These are phyloP conservation scores for Pseudopipra pipra DNA, from an alignment of 2,113 vertebrate species.

Conservation along the genomic window DNA sequence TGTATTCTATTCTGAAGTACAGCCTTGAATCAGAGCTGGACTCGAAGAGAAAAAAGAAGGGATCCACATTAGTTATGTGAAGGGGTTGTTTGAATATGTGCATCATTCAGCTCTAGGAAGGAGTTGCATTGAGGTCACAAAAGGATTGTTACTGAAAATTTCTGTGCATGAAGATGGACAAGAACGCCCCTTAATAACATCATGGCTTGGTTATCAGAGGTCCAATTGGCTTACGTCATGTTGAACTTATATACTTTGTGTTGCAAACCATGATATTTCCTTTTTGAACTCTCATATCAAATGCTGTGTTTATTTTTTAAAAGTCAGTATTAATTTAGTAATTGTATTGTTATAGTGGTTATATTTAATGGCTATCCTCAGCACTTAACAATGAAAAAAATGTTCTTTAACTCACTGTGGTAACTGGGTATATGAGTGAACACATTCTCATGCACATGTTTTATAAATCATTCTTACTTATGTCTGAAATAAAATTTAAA, in stretches of 20 bases:
- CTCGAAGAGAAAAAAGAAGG: background rate
- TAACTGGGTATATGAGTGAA: constrained; percentile 8
- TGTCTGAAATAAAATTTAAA: constrained; percentile 71
- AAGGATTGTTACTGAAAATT: background rate
- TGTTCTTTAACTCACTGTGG: constrained; percentile 35
- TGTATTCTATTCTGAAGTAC: background rate
- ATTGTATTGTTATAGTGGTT: background rate
- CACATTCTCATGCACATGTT: constrained; percentile 71
- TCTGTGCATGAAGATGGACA: background rate
- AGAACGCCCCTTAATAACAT: background rate
- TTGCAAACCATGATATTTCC: constrained; percentile 39
- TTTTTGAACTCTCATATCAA: constrained; percentile 37
- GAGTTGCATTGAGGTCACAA: background rate
- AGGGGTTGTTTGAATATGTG: background rate
- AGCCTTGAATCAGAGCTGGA: background rate
- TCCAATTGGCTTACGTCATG: constrained; percentile 5
- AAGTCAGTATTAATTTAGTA: constrained; percentile 32
- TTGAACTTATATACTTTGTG: background rate
- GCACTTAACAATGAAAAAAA: background rate
- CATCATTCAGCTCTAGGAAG: background rate
- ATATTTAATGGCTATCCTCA: background rate
- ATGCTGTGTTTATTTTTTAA: constrained; percentile 16
- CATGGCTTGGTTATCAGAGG: background rate
- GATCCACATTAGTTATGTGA: background rate
- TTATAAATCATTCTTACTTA: constrained; percentile 66